Evolutionary conservation across 1,140 invertebrate genomes (phyloP), one percentile per base, ranked within the genome.

Genomic region (Tetranychus urticae): DNA sequence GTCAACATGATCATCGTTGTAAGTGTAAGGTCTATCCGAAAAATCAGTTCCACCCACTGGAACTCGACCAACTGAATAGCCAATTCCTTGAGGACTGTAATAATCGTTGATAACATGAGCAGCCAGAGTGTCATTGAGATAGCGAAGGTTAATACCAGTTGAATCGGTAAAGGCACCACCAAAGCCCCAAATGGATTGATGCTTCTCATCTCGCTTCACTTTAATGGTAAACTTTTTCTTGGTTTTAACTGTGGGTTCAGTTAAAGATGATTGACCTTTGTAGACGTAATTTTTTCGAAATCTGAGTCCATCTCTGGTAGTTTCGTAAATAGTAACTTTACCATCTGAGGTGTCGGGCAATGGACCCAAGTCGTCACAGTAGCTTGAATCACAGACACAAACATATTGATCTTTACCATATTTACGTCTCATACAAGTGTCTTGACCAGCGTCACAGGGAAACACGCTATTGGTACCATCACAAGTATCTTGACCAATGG

Each of bases 81-180:
- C 23, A 7, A 58, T 14, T 10, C 57, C 57, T n/a, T 14, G n/a
- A 2, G 80, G 70, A 68, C 81, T 54, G 59, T 58, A 66, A 57
- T 66, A 66, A 60, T 61, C 61, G 23, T 34, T 33, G 14, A 66
- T 42, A 5, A 67, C 67, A 52, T 78, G 72, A 36, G 79, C 70
- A 69, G 81, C 79, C 1, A 80, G 66, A 2, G 65, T 61, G 10
- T 69, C 45, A 5, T 77, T 75, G 8, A 88, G 71, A 4, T 71
- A 78, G 1, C 74, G 73, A 61, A 88, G 80, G 66, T 90, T 83
- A n/a, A 87, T 80, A 1, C 80, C 81, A 2, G 82, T 79, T 0
- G 88, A 73, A 70, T 92, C 89, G 0, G 88, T 92, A 63, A 90
- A 86, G 1, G 88, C 84, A 13, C 84, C 87, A 0, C 88, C 88